Evolutionary conservation across 2,888 invertebrate genomes (phyloP).

Genomic region (Mamestra brassicae): DNA sequence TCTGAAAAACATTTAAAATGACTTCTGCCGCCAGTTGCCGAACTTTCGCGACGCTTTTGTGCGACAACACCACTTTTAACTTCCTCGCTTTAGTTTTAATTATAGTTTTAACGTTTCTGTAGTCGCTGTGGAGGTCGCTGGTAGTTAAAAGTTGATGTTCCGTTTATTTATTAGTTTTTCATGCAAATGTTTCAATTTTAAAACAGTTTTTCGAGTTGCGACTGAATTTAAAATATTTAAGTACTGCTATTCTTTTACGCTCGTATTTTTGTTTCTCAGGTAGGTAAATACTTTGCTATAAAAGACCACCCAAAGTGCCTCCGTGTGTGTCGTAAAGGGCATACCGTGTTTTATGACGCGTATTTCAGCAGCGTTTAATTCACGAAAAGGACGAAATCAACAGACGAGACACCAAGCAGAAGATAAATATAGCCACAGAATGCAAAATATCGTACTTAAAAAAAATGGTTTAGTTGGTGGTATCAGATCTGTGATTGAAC

Average conservation of each 20-base stretch:
- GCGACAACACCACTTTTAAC: constrained; percentile 60
- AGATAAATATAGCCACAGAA: constrained; percentile 4
- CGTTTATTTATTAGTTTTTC: constrained; percentile 11
- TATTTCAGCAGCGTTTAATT: constrained; percentile 13
- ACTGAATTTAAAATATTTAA: constrained; percentile 1
- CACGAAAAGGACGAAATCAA: constrained; percentile 15
- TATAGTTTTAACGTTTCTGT: constrained; percentile 51
- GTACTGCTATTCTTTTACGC: background rate
- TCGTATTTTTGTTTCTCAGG: background rate
- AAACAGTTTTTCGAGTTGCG: background rate
- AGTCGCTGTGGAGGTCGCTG: constrained; percentile 19
- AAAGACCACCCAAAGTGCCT: constrained; percentile 19
- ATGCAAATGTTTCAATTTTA: constrained; percentile 31
- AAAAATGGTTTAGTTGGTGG: no score
- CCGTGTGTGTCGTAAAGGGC: background rate
- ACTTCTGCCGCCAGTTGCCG: constrained; percentile 32
- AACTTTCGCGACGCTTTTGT: constrained; percentile 59
- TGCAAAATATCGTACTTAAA: no score
- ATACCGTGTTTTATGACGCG: constrained; percentile 7
- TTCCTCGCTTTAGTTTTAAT: constrained; percentile 57
- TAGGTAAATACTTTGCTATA: constrained; percentile 15
- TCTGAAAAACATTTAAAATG: constrained; percentile 58
- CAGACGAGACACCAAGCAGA: background rate
- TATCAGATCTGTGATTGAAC: no score
- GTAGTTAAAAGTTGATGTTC: constrained; percentile 33